phyloP scores from a whole-genome alignment of 2,113 vertebrate species.

The Girardinichthys multiradiatus region DNA sequence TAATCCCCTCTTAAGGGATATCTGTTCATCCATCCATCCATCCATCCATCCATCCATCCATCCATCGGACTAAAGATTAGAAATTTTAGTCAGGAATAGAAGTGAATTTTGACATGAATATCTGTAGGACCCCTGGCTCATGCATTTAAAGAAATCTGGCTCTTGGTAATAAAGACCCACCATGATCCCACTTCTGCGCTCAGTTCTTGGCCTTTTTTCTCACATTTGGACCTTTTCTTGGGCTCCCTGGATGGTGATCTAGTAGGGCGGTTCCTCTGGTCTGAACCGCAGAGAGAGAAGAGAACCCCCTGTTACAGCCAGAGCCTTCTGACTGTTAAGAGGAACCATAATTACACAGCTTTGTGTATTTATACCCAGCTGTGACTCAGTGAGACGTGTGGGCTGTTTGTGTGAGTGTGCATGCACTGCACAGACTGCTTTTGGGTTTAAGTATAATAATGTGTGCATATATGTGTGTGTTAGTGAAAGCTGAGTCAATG shows the following conservation, averaged over 20 bases:
- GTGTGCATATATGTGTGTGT: conserved; percentile 14
- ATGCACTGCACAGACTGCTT: conserved; percentile 12
- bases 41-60: no score
- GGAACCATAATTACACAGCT: conserved; percentile 72
- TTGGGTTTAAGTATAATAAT: conserved; percentile 30
- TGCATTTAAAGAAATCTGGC: no score
- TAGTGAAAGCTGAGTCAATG: conserved; percentile 48
- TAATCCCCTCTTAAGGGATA: conserved; percentile 27
- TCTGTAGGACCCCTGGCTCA: no score
- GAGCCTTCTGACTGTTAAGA: conserved; percentile 57
- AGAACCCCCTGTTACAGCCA: conserved; percentile 37
- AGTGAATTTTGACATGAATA: neutral
- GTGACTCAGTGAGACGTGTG: conserved; percentile 68
- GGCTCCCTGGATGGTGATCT: conserved; percentile 4
- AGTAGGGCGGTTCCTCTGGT: conserved; percentile 49
- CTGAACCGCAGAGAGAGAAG: conserved; percentile 51
- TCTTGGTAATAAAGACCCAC: neutral
- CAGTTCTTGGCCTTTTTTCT: conserved; percentile 14
- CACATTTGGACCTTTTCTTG: conserved; percentile 15
- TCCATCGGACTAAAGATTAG: no score
- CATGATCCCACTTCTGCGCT: neutral
- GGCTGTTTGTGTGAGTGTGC: conserved; percentile 43
- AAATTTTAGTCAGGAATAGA: no score
- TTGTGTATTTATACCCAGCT: conserved; percentile 71
- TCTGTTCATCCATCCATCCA: conserved; percentile 4